These are phyloP conservation scores for Mormyrus proboscirostris DNA, from an alignment of 2,797 vertebrate species.

Conservation along the genomic window DNA sequence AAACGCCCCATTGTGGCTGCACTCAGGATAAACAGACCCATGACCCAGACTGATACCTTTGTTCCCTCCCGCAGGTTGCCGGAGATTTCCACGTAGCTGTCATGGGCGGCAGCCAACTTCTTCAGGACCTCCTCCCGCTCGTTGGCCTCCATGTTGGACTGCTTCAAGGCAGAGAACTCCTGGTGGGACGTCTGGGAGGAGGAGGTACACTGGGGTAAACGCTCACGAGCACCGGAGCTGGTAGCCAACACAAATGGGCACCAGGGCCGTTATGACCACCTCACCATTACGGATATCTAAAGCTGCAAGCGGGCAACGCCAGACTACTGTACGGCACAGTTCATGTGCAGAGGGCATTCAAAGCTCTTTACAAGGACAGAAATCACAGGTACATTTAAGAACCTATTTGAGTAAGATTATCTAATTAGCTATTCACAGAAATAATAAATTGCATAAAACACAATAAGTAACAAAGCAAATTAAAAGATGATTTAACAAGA, in stretches of 20 bases:
- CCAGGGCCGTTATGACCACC: not conserved
- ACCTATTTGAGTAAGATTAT: not conserved
- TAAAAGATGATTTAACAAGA: not conserved
- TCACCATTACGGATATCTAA: not conserved
- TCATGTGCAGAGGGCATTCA: not conserved
- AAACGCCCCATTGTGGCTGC: not conserved
- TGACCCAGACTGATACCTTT: conserved; percentile 64
- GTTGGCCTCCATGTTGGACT: conserved; percentile 88
- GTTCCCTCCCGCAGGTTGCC: conserved; percentile 91
- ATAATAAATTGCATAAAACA: not conserved
- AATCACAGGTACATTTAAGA: not conserved
- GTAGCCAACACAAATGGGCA: not conserved
- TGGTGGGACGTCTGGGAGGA: conserved; percentile 76
- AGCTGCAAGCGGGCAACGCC: not conserved
- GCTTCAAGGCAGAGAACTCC: conserved; percentile 92
- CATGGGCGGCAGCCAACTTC: conserved; percentile 91
- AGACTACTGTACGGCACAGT: not conserved
- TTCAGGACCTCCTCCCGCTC: conserved; percentile 93
- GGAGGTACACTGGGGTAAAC: no score
- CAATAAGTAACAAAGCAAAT: not conserved
- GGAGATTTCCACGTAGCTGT: conserved; percentile 95
- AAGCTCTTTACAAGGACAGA: not conserved
- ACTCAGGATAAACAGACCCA: not conserved
- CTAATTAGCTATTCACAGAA: not conserved
- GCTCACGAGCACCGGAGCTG: not conserved